Percentiles rank a stretch among this genome's conserved stretches.
Conservation (phyloP, 2,888 invertebrate genomes). For the Dasysyrphus albostriatus region DNA sequence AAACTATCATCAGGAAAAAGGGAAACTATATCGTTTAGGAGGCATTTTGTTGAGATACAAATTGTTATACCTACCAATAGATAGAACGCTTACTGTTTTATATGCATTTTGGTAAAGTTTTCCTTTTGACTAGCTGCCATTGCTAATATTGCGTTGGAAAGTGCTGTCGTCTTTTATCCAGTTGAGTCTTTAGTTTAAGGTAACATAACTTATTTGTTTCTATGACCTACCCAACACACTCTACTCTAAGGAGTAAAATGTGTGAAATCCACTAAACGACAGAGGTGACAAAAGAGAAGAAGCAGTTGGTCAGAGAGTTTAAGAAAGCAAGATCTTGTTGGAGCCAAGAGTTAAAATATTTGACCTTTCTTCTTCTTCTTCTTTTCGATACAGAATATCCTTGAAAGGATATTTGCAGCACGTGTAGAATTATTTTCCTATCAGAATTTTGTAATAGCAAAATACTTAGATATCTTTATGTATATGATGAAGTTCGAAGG, state of each 20-base stretch:
- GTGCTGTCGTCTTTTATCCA: slow-evolving; percentile 49
- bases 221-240: neutral
- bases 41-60: slow-evolving; percentile 60
- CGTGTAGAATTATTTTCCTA: slow-evolving; percentile 5
- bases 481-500: slow-evolving; percentile 9
- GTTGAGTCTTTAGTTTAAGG: slow-evolving; percentile 39
- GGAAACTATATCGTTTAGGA: slow-evolving; percentile 58
- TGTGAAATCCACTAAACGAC: slow-evolving; percentile 31
- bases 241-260: neutral
- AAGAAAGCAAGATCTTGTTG: slow-evolving; percentile 38
- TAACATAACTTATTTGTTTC: neutral
- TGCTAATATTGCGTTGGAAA: slow-evolving; percentile 14
- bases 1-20: slow-evolving; percentile 33
- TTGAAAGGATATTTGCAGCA: slow-evolving; percentile 25
- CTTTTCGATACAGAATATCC: slow-evolving; percentile 12
- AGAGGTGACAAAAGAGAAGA: slow-evolving; percentile 18
- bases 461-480: slow-evolving; percentile 11
- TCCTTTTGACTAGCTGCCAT: slow-evolving; percentile 59
- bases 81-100: slow-evolving; percentile 53
- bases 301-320: slow-evolving; percentile 22
- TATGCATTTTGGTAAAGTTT: slow-evolving; percentile 66
- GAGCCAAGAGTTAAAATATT: slow-evolving; percentile 46
- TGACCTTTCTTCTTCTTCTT: slow-evolving; percentile 46
- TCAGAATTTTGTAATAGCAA: slow-evolving; percentile 9
- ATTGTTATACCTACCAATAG: slow-evolving; percentile 27